Evolutionary conservation across 1,140 invertebrate genomes (phyloP).

Genomic region (Anastrepha ludens): DNA sequence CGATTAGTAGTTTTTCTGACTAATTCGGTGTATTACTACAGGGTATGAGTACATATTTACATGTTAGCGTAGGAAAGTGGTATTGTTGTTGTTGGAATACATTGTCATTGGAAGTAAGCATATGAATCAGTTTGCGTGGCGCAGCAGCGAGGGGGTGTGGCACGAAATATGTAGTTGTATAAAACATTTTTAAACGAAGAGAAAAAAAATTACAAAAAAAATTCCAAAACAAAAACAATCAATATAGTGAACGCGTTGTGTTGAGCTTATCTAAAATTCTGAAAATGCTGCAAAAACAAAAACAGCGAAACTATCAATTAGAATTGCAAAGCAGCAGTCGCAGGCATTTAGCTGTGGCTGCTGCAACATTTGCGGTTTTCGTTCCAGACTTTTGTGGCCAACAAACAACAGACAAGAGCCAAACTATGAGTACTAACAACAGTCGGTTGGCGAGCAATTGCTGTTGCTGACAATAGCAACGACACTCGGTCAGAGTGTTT

Average conservation of each 20-base stretch:
- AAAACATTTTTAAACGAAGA: neutral
- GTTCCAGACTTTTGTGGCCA: neutral
- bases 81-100: neutral
- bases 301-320: conserved; percentile 11
- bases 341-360: neutral
- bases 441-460: neutral
- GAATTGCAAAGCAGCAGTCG: conserved; percentile 48
- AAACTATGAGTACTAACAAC: neutral
- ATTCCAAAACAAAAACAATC: neutral
- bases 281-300: neutral
- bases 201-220: neutral
- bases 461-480: neutral
- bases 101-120: neutral
- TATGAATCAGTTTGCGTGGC: neutral
- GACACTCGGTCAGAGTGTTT: neutral
- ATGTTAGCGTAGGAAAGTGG: neutral
- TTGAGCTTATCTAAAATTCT: conserved; percentile 35
- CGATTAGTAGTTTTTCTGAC: no score
- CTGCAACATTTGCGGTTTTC: neutral
- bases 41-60: no score
- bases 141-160: neutral
- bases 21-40: no score
- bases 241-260: neutral
- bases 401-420: neutral
- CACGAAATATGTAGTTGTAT: conserved; percentile 11